A percentile compares a stretch with the other conserved stretches of the same genome.
Conservation (phyloP, 92 coral and sea anemone species). For the Porites evermanni region DNA sequence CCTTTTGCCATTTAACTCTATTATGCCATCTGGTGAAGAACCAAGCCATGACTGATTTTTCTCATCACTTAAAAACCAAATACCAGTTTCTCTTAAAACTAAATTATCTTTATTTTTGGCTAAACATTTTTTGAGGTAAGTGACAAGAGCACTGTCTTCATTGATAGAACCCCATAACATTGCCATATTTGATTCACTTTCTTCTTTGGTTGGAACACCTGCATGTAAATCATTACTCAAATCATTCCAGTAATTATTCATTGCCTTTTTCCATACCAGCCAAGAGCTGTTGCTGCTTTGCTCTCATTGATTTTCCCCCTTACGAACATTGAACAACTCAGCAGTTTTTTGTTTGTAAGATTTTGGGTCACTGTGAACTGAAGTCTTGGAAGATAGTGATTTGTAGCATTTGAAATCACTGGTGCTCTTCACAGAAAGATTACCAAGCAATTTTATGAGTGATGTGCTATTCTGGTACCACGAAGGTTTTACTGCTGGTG, state of each 20-base stretch:
- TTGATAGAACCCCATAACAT: constrained; percentile 63
- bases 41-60: too few relatives aligned
- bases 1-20: too few relatives aligned
- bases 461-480: constrained; percentile 1
- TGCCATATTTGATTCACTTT: constrained; percentile 2
- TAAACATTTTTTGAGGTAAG: too few relatives aligned
- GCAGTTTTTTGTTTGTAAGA: not conserved
- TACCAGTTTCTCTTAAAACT: too few relatives aligned
- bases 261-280: constrained; percentile 18
- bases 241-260: constrained; percentile 10
- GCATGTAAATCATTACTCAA: too few relatives aligned
- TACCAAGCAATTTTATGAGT: not conserved
- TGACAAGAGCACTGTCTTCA: constrained; percentile 20
- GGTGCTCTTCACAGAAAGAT: too few relatives aligned
- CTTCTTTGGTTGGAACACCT: too few relatives aligned
- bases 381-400: too few relatives aligned
- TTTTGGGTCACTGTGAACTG: not conserved
- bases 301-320: constrained; percentile 57
- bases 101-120: not conserved
- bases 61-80: too few relatives aligned
- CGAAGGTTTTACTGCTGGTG: not conserved
- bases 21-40: too few relatives aligned
- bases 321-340: constrained; percentile 23
- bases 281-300: constrained; percentile 50
- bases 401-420: too few relatives aligned